Base-by-base conservation (phyloP, 2,797 vertebrate genomes). In the Arrhamphus sclerolepis region DNA sequence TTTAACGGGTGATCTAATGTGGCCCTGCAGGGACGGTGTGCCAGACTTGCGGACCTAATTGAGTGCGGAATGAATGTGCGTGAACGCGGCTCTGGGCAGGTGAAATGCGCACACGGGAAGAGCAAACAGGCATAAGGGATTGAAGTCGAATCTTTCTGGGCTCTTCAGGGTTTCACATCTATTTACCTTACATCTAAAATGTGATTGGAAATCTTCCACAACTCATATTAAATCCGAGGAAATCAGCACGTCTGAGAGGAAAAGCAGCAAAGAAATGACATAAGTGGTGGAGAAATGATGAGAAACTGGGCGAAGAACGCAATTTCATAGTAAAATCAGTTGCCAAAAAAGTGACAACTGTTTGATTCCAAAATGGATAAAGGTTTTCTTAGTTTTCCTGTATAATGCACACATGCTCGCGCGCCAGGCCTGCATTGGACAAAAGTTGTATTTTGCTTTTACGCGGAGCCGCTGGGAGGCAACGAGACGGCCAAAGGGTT, bases 391-490 rank as follows among this genome's bases (percentile, higher is more conserved):
- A 5, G 3, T n/a, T 7, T 18, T 9, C 28, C 31, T 34, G 9
- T 1, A 34, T 11, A 10, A 34, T 10, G 31, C 31, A 10, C 31
- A 34, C 9, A n/a, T n/a, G n/a, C n/a, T n/a, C n/a, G 10, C 19
- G 7, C n/a, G 24, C 16, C 6, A 2, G 56, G 54, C 19, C n/a
- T 17, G 4, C 21, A 34, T 24, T 54, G 43, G 60, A 19, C 51
- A 62, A 81, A 85, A 87, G 73, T 84, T 87, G 69, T 68, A 62
- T 71, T 75, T 75, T 49, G 61, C 70, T 56, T 60, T 73, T 75
- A 51, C 70, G 72, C 70, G 68, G 68, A 67, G 70, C 42, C 51
- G 42, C 70, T 46, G 57, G 47, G 62, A 52, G 53, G 44, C 59
- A 67, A 61, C n/a, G 70, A 68, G 40, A 22, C 59, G 7, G 38